Evolutionary conservation across 2,113 vertebrate genomes (phyloP).

Genomic region (Falcunculus frontatus): DNA sequence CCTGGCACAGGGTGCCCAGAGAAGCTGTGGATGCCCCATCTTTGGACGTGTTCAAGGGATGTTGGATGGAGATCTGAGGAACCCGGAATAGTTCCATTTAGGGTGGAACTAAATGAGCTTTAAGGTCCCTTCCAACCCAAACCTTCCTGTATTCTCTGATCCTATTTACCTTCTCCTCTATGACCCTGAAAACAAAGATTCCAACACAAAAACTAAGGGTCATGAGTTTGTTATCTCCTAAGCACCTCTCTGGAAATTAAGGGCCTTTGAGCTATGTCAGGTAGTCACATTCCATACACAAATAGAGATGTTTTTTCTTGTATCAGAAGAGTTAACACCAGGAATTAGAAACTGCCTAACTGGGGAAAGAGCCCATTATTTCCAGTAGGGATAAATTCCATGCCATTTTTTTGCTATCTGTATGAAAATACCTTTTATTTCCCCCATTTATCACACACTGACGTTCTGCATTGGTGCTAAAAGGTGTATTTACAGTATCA

Average conservation of each 20-base stretch:
- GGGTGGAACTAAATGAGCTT: accelerated
- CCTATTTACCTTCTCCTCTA: neutral
- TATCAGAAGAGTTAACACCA: neutral
- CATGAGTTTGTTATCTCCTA: neutral
- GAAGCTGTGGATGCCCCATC: neutral
- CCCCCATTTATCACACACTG: neutral
- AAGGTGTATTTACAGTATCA: neutral
- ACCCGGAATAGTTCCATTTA: too few species aligned
- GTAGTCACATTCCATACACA: neutral
- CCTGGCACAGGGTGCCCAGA: neutral
- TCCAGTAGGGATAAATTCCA: neutral
- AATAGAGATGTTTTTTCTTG: neutral
- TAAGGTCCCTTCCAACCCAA: neutral
- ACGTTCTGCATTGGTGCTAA: neutral
- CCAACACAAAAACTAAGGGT: neutral
- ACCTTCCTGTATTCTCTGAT: neutral
- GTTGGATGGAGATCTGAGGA: neutral
- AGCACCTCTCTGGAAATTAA: neutral
- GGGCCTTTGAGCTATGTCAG: neutral
- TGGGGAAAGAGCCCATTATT: neutral
- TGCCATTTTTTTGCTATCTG: neutral
- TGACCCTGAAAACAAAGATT: neutral
- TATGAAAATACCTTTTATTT: neutral
- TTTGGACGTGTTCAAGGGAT: neutral
- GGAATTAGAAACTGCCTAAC: neutral